phyloP scores from a whole-genome alignment of 2,888 invertebrate genomes.

The Thelaira solivaga region DNA sequence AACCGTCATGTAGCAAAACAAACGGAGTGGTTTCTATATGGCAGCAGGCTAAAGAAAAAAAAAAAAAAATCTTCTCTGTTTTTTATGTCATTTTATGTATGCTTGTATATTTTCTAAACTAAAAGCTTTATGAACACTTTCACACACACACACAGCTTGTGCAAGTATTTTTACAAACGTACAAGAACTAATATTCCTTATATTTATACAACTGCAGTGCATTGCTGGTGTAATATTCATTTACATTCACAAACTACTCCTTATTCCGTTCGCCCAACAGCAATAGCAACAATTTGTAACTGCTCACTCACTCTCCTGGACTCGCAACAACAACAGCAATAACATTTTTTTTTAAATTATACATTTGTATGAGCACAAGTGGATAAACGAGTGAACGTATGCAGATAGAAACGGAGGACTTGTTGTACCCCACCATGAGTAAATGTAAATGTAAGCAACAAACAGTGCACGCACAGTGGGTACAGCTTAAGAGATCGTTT shows the following conservation, averaged over 20 bases:
- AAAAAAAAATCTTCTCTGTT: background rate
- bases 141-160: background rate
- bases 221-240: conserved; percentile 53
- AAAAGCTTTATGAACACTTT: conserved; percentile 22
- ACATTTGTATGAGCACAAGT: conserved; percentile 28
- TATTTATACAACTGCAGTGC: conserved; percentile 57
- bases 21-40: background rate
- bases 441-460: background rate
- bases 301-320: background rate
- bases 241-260: conserved; percentile 14
- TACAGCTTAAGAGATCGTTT: too few relatives aligned
- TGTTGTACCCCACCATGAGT: background rate
- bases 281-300: background rate
- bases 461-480: conserved; percentile 8
- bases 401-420: too few relatives aligned
- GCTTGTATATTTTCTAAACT: conserved; percentile 50
- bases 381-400: conserved; percentile 7
- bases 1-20: background rate
- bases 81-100: conserved; percentile 59
- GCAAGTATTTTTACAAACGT: background rate
- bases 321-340: conserved; percentile 11
- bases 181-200: background rate
- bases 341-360: background rate
- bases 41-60: conserved; percentile 1
- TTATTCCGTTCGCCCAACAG: too few relatives aligned